Evolutionary conservation across 2,888 invertebrate species (phyloP).

Genomic region (Athrips mouffetella): DNA sequence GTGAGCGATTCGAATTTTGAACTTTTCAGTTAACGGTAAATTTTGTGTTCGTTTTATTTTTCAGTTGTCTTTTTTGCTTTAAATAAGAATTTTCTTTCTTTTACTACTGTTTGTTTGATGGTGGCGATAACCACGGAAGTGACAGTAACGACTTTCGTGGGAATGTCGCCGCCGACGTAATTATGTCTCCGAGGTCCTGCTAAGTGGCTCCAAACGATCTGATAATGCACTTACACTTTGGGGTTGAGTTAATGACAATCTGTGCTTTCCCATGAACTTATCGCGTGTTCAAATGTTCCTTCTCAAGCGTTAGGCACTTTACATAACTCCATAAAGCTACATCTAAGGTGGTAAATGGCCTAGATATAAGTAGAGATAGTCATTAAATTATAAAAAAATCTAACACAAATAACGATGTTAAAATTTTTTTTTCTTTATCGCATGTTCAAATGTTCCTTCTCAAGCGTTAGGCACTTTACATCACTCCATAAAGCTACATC

Average conservation of each 20-base stretch:
- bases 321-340: no score
- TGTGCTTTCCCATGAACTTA: slow-evolving; percentile 12
- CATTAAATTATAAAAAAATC: no score
- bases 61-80: neutral
- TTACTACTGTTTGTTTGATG: slow-evolving; percentile 1
- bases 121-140: slow-evolving; percentile 44
- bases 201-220: slow-evolving; percentile 20
- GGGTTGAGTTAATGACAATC: slow-evolving; percentile 7
- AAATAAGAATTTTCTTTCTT: neutral
- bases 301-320: no score
- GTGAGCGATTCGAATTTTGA: slow-evolving; percentile 33
- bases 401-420: no score
- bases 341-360: no score
- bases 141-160: slow-evolving; percentile 52
- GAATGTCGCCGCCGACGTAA: slow-evolving; percentile 40
- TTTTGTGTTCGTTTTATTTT: slow-evolving; percentile 12
- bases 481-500: no score
- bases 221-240: slow-evolving; percentile 10
- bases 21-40: slow-evolving; percentile 23
- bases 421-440: no score
- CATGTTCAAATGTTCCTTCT: no score
- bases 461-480: no score
- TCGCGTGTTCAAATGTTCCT: no score
- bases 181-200: slow-evolving; percentile 35
- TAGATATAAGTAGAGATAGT: no score